These are phyloP conservation scores for Bubo scandiacus DNA, from an alignment of 2,113 vertebrate species.

Conservation along the genomic window DNA sequence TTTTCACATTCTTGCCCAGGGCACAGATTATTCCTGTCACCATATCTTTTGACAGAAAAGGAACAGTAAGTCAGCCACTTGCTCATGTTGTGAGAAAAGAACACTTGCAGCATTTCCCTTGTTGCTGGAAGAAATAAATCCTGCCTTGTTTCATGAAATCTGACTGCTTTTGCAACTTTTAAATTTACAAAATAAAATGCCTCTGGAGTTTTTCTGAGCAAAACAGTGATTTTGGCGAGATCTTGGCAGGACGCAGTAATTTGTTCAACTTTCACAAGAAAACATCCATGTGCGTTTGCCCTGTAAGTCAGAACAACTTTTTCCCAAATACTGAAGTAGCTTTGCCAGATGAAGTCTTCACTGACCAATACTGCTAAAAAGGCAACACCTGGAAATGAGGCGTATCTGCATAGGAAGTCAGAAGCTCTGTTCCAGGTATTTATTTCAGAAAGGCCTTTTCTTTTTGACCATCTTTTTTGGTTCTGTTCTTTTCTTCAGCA, in stretches of 20 bases:
- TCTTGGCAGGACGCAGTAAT: not conserved
- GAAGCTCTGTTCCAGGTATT: not conserved
- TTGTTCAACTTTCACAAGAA: not conserved
- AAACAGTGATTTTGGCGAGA: not conserved
- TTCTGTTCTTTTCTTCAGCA: not conserved
- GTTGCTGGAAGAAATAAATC: not conserved
- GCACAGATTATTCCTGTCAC: not conserved
- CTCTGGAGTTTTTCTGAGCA: not conserved
- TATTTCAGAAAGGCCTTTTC: not conserved
- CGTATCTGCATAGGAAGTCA: not conserved
- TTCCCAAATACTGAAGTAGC: not conserved
- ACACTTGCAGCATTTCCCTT: not conserved
- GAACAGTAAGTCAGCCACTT: not conserved
- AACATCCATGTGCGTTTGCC: not conserved
- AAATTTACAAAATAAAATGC: constrained; percentile 1
- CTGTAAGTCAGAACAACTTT: not conserved
- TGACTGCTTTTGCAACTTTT: not conserved
- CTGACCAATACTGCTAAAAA: not conserved
- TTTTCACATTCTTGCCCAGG: not conserved
- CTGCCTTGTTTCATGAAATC: not conserved
- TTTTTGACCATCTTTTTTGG: not conserved
- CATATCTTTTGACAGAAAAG: not conserved
- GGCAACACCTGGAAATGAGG: not conserved
- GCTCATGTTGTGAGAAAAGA: not conserved
- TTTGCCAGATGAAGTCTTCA: not conserved